phyloP scores from a whole-genome alignment of 2,888 invertebrate species.

The Latrodectus elegans region DNA sequence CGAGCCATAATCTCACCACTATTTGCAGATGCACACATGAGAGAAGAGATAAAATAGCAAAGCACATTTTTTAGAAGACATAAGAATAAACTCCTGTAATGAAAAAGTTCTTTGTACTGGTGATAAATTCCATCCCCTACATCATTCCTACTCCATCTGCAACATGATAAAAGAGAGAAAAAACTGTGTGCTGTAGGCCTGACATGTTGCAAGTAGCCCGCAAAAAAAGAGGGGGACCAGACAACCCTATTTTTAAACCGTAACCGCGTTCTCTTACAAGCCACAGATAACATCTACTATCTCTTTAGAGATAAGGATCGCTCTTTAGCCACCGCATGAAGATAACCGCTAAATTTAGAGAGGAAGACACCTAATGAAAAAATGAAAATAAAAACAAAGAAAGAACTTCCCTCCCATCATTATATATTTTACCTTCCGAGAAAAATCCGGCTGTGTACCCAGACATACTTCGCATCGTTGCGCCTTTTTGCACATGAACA shows the following conservation, averaged over 20 bases:
- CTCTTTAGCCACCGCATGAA: constrained; percentile 56
- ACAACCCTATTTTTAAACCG: constrained; percentile 59
- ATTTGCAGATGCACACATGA: too few species aligned
- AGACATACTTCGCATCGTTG: constrained; percentile 38
- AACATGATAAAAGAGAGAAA: constrained; percentile 13
- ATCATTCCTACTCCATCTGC: not conserved
- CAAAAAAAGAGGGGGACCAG: constrained; percentile 30
- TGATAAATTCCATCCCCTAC: constrained; percentile 32
- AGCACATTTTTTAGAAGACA: too few species aligned
- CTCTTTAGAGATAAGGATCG: constrained; percentile 49
- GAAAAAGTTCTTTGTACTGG: constrained; percentile 17
- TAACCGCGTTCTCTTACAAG: constrained; percentile 44
- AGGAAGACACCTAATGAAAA: not conserved
- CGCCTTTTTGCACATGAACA: not conserved
- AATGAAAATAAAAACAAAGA: not conserved
- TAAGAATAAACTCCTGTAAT: constrained; percentile 15
- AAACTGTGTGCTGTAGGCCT: constrained; percentile 12
- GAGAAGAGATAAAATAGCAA: too few species aligned
- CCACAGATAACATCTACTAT: constrained; percentile 59
- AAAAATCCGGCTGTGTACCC: constrained; percentile 36
- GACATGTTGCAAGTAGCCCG: constrained; percentile 42
- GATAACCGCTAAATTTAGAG: constrained; percentile 62
- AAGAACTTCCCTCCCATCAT: constrained; percentile 19
- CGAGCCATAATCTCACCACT: too few species aligned
- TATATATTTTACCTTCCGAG: constrained; percentile 42